Percentiles rank a stretch among this genome's conserved stretches.
phyloP scores from a whole-genome alignment of 2,888 invertebrate species.

The Pterobdella sp. region DNA sequence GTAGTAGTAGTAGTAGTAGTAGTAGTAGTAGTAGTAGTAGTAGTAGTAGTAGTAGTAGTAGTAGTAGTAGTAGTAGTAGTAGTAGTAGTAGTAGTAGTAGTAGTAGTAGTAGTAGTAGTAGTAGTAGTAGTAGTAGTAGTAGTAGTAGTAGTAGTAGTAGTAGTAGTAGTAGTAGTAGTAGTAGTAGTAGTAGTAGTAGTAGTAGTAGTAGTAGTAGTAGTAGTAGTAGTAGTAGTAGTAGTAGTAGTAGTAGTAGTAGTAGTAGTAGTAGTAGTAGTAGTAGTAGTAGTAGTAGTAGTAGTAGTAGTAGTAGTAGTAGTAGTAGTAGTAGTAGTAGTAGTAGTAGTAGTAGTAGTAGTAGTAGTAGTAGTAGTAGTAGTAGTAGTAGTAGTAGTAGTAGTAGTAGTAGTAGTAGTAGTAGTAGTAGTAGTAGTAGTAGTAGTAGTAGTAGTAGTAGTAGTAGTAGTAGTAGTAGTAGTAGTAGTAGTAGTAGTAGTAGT shows the following conservation, averaged over 20 bases:
- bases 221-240: constrained; percentile 4
- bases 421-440: neutral
- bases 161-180: constrained; percentile 24
- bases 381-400: constrained; percentile 14
- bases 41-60: constrained; percentile 4
- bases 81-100: neutral
- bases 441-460: constrained; percentile 23
- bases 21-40: constrained; percentile 23
- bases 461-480: constrained; percentile 4
- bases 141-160: constrained; percentile 14
- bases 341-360: constrained; percentile 21
- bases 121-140: constrained; percentile 16
- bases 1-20: constrained; percentile 18
- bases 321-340: neutral
- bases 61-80: constrained; percentile 24
- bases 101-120: constrained; percentile 21
- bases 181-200: neutral
- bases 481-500: constrained; percentile 18
- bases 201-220: constrained; percentile 23
- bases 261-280: constrained; percentile 23
- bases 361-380: constrained; percentile 16
- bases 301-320: constrained; percentile 24
- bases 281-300: constrained; percentile 4
- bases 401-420: constrained; percentile 24
- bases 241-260: constrained; percentile 18